Base-by-base conservation (phyloP, 2,888 invertebrate genomes). In the Heliconius hortense region DNA sequence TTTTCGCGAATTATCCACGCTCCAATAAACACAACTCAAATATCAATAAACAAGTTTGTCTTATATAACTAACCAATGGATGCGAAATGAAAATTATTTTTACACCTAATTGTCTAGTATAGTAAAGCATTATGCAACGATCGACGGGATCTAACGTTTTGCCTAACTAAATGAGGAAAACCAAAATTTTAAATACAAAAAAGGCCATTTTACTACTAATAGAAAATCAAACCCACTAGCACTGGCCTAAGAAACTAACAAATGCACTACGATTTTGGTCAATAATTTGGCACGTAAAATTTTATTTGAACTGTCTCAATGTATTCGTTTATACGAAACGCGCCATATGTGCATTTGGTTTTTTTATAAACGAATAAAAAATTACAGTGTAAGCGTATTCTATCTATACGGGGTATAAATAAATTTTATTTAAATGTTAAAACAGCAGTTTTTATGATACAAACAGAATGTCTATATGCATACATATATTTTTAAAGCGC, bases 351-450 rank as follows among this genome's bases (percentile, higher is more conserved):
- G 28, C n/a, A 21, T 53, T 68, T 31, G 15, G 10, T 68, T 28
- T 68, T 31, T 21, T 53, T 31, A n/a, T 31, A 56, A 56, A 2
- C 11, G 31, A 31, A 56, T 68, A 53, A 53, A 68, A 53, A 69
- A 15, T 2, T 53, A 66, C 24, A 4, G 7, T 56, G 8, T 31
- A 69, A 69, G 7, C 68, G 53, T 53, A 28, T 31, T 28, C 39
- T 39, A 66, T 24, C 39, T 66, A 35, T 64, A 66, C 39, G n/a
- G 5, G n/a, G 24, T 24, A 66, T 66, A 24, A 66, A 39, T 66
- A 43, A 5, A 66, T 39, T 43, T 43, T 24, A 66, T 66, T 43
- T 66, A 24, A 24, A 66, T 43, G 66, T 66, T n/a, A 66, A 66
- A 43, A 66, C 24, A 43, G 24, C 24, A 26, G 15, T 43, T 39